Percentiles rank a stretch among this genome's conserved stretches.
phyloP scores from a whole-genome alignment of 2,797 vertebrate genomes.

The Parauchenoglanis punctatus region DNA sequence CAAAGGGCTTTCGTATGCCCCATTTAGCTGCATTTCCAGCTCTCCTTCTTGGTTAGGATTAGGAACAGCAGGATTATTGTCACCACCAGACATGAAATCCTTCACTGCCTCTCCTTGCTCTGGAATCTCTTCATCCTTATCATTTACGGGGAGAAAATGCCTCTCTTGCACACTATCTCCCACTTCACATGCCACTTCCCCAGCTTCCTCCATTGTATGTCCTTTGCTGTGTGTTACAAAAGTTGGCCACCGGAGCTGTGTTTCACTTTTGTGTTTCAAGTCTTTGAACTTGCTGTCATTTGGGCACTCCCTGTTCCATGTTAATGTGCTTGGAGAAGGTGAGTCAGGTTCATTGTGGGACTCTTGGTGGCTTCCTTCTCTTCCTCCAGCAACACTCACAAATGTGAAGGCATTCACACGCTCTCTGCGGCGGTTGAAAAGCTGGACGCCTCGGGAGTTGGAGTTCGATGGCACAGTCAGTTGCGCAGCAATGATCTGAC shows the following conservation, averaged over 20 bases:
- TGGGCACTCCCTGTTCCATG: slow-evolving; percentile 71
- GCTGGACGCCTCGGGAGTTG: slow-evolving; percentile 90
- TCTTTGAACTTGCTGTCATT: slow-evolving; percentile 73
- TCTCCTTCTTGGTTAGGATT: slow-evolving; percentile 54
- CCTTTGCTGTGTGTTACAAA: slow-evolving; percentile 49
- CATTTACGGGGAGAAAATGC: slow-evolving; percentile 77
- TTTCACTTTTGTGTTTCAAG: slow-evolving; percentile 64
- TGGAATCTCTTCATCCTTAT: slow-evolving; percentile 63
- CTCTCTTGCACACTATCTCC: slow-evolving; percentile 68
- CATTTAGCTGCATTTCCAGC: slow-evolving; percentile 60
- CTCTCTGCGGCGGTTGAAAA: slow-evolving; percentile 91
- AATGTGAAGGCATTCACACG: slow-evolving; percentile 86
- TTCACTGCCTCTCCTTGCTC: slow-evolving; percentile 64
- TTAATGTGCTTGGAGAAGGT: slow-evolving; percentile 61
- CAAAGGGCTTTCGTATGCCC: slow-evolving; percentile 61
- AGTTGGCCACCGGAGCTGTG: slow-evolving; percentile 56
- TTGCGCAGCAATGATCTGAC: slow-evolving; percentile 91
- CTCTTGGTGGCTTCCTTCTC: slow-evolving; percentile 47
- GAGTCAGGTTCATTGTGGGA: slow-evolving; percentile 63
- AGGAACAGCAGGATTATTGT: slow-evolving; percentile 50
- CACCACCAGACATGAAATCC: slow-evolving; percentile 59
- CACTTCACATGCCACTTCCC: slow-evolving; percentile 66
- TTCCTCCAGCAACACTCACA: slow-evolving; percentile 69
- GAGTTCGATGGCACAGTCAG: slow-evolving; percentile 86
- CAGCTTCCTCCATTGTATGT: slow-evolving; percentile 74